Percentiles rank a stretch among this genome's conserved stretches.
Evolutionary conservation across 1,140 invertebrate species (phyloP).

Genomic region (Sitodiplosis mosellana): DNA sequence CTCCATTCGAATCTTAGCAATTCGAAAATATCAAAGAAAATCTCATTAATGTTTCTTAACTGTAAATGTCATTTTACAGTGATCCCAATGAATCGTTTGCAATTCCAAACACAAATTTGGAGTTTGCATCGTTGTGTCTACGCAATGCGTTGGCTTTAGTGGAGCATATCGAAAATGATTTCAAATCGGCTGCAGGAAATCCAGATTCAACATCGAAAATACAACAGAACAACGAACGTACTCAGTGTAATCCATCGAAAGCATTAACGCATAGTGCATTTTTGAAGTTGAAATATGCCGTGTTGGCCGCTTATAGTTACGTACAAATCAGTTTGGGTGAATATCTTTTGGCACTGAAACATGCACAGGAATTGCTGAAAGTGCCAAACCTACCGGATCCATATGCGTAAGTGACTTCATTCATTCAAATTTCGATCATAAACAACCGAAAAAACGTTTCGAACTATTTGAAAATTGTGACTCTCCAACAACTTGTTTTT

Average conservation of each 20-base stretch:
- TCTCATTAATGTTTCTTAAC: neutral
- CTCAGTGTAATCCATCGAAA: constrained; percentile 25
- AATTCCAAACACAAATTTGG: constrained; percentile 69
- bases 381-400: constrained; percentile 20
- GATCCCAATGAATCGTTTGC: constrained; percentile 50
- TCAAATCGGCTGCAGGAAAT: neutral
- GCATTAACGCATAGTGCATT: constrained; percentile 21
- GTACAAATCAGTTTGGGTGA: constrained; percentile 71
- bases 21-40: neutral
- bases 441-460: neutral
- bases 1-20: neutral
- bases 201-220: neutral
- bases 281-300: constrained; percentile 39
- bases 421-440: neutral
- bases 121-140: constrained; percentile 75
- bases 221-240: constrained; percentile 18
- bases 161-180: constrained; percentile 1
- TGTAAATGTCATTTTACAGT: constrained; percentile 11
- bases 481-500: constrained; percentile 4
- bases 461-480: neutral
- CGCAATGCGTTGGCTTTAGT: constrained; percentile 58
- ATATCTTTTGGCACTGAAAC: constrained; percentile 57
- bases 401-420: constrained; percentile 12
- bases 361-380: constrained; percentile 30
- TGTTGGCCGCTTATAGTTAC: constrained; percentile 64